Base-by-base conservation (phyloP, 2,797 vertebrate species). In the Eidolon dupreanum region DNA sequence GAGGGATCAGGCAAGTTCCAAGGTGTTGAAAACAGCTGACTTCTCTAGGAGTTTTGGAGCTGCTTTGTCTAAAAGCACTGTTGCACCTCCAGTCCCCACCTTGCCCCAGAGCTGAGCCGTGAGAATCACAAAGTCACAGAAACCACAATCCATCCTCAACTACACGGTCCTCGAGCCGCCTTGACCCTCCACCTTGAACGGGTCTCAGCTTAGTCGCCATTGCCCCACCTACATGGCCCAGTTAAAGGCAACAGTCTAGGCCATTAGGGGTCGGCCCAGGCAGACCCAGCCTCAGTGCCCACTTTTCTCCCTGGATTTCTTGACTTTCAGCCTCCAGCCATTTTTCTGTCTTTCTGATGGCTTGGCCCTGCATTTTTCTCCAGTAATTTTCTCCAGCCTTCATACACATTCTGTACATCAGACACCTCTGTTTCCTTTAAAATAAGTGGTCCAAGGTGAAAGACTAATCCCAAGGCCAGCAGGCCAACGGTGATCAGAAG, bases 401-500 rank as follows among this genome's bases (percentile, higher is more conserved):
- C 55, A 5, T 66, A 16, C 38, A 10, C 12, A 28, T 65, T 65
- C 83, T 36, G 19, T 19, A 15, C 49, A 9, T 17, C 15, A 17
- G 16, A 71, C 19, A 17, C 26, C 66, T 38, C 6, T 22, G 12
- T 36, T 63, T 84, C 9, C n/a, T 24, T 53, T 59, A 24, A 81
- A 81, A 22, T 9, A 65, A 61, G 26, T 22, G 38, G 57, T 82
- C 49, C 11, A 15, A 49, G 57, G 82, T 46, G 1, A 82, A 74
- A 66, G 68, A 16, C 16, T 53, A 31, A 88, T 57, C 78, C 49
- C n/a, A 63, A 71, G 55, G 43, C 36, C 41, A 10, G 31, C 0
- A 6, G 9, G 19, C 24, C 0, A 0, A 10, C 4, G 19, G 12
- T 0, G 41, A 51, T 51, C 31, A 5, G 59, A 11, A 59, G 61